These are phyloP conservation scores for Sebastes goodei DNA, from an alignment of 2,797 vertebrate species.

Conservation along the genomic window DNA sequence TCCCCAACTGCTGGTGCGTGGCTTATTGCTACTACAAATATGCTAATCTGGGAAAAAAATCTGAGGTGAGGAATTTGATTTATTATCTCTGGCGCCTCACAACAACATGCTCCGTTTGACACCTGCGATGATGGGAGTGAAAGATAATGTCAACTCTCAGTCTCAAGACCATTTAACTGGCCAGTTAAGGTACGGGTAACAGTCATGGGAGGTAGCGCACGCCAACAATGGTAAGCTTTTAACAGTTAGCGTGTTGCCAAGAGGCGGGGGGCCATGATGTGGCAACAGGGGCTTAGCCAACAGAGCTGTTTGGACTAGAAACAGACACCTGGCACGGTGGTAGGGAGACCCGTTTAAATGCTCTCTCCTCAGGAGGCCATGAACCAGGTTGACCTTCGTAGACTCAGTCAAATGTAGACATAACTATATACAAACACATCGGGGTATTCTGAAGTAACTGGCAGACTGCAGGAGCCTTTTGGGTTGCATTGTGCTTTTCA, in stretches of 20 bases:
- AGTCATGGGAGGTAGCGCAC: background rate
- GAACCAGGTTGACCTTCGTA: conserved; percentile 43
- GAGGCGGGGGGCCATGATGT: conserved; percentile 48
- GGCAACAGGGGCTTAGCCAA: conserved; percentile 64
- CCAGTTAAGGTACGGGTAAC: conserved; percentile 11
- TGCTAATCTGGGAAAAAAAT: conserved; percentile 60
- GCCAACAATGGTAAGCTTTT: conserved; percentile 17
- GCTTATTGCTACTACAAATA: conserved; percentile 61
- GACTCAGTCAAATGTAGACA: conserved; percentile 35
- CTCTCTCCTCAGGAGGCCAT: conserved; percentile 32
- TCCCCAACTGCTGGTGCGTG: conserved; percentile 36
- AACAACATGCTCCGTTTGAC: conserved; percentile 37
- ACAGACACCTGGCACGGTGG: conserved; percentile 56
- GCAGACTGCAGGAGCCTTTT: conserved; percentile 2
- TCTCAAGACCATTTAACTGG: conserved; percentile 19
- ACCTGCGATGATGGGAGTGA: conserved; percentile 19
- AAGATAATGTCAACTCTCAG: conserved; percentile 26
- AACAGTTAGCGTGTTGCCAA: conserved; percentile 30
- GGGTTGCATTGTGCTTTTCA: conserved; percentile 1
- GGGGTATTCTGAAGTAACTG: background rate
- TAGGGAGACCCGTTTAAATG: conserved; percentile 37
- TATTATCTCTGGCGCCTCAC: conserved; percentile 38
- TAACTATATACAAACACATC: background rate
- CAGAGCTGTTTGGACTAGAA: conserved; percentile 65
- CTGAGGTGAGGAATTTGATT: conserved; percentile 39